Conservation (phyloP, 35 echinoderm and acorn worm genomes). For the Hemicentrotus pulcherrimus region DNA sequence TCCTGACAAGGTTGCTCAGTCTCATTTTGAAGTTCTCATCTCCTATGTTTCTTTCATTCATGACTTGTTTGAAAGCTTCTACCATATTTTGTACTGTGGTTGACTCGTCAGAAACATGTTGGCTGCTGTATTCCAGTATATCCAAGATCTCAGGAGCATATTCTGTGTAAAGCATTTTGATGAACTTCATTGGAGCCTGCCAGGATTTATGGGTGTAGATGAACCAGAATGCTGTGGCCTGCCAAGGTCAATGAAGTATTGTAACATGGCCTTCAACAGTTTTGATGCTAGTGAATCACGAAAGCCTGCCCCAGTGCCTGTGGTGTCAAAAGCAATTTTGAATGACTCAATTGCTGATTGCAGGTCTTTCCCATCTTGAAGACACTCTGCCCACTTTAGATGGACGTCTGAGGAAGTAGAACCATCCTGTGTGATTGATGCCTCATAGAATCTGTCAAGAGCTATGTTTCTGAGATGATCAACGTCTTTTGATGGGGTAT, state of each 20-base stretch:
- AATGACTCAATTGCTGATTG: conserved; percentile 14
- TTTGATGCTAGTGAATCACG: not conserved
- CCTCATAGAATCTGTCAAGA: conserved; percentile 31
- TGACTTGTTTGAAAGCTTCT: not conserved
- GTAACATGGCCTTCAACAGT: conserved; percentile 7
- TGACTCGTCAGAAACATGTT: not conserved
- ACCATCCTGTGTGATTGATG: conserved; percentile 25
- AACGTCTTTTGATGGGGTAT: not conserved
- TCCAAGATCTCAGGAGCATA: not conserved
- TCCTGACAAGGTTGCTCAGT: not conserved
- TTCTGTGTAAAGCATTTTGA: not conserved
- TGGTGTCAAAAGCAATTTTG: conserved; percentile 33
- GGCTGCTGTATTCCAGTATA: not conserved
- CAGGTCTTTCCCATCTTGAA: not conserved
- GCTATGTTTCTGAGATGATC: conserved; percentile 19
- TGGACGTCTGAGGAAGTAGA: not conserved
- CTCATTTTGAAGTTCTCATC: not conserved
- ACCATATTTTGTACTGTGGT: not conserved
- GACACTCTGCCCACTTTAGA: conserved; percentile 22
- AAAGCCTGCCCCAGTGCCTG: not conserved
- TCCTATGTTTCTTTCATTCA: not conserved
- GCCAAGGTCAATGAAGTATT: not conserved
- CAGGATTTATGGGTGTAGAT: not conserved
- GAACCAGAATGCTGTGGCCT: conserved; percentile 8
- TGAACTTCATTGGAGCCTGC: too few species aligned